These are phyloP conservation scores for Girardinus metallicus DNA, from an alignment of 2,797 vertebrate genomes.

Conservation along the genomic window DNA sequence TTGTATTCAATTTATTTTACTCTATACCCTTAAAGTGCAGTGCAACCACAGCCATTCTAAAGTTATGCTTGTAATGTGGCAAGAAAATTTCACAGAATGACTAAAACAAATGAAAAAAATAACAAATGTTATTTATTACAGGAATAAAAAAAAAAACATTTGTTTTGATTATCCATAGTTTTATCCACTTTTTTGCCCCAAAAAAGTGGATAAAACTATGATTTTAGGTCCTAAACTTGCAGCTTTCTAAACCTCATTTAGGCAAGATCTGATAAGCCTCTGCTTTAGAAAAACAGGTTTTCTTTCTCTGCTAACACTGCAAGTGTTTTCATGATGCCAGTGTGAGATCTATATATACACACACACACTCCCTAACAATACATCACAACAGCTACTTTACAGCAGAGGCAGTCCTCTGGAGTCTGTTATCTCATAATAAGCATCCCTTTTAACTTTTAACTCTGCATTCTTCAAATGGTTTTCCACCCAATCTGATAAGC, in stretches of 20 bases:
- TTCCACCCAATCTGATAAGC: constrained; percentile 49
- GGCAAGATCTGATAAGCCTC: constrained; percentile 44
- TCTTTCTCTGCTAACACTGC: not conserved
- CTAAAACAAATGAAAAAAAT: not conserved
- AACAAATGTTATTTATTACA: not conserved
- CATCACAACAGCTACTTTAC: not conserved
- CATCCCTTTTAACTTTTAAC: constrained; percentile 22
- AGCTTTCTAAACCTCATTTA: not conserved
- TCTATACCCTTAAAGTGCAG: not conserved
- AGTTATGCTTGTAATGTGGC: not conserved
- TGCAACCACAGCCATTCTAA: not conserved
- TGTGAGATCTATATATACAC: constrained; percentile 4
- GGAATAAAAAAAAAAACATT: not conserved
- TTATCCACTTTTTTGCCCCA: not conserved
- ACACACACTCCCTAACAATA: not conserved
- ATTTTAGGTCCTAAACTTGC: not conserved
- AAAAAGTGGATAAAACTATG: no score
- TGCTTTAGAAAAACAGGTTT: constrained; percentile 38
- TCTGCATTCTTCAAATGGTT: constrained; percentile 65
- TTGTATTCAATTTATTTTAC: not conserved
- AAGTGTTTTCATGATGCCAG: constrained; percentile 14
- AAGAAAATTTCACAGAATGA: not conserved
- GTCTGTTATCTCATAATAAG: constrained; percentile 43
- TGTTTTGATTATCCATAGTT: not conserved
- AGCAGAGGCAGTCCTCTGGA: constrained; percentile 1